Conservation (phyloP, 2,888 invertebrate species). For the Leptodirus hochenwartii region DNA sequence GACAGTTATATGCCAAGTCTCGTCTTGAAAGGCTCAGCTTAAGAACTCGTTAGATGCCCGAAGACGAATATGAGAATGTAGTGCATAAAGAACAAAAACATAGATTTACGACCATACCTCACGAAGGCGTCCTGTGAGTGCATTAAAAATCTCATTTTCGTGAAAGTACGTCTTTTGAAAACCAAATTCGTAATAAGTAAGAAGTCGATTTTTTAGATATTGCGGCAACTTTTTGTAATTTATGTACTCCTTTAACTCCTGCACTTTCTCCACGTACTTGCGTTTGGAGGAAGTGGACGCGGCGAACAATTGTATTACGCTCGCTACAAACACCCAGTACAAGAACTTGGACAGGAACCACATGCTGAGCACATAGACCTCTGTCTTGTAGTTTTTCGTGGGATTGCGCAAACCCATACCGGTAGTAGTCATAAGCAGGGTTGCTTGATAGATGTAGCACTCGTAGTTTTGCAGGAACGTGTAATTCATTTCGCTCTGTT, state of each 20-base stretch:
- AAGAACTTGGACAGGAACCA: neutral
- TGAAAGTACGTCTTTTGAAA: slow-evolving; percentile 38
- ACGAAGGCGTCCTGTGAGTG: slow-evolving; percentile 32
- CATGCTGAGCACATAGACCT: no score
- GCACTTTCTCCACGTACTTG: slow-evolving; percentile 33
- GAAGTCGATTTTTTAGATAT: slow-evolving; percentile 33
- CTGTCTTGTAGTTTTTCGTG: no score
- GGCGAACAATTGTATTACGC: slow-evolving; percentile 10
- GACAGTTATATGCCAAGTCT: no score
- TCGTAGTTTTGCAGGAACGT: no score
- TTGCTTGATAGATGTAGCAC: no score
- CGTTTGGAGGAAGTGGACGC: slow-evolving; percentile 10
- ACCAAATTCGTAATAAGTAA: slow-evolving; percentile 36
- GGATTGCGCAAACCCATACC: no score
- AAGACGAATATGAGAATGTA: no score
- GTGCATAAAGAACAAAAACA: no score
- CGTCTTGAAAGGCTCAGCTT: no score
- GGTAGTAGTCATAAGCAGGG: no score
- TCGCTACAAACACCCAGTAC: slow-evolving; percentile 9
- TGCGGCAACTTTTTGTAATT: slow-evolving; percentile 35
- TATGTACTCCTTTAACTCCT: slow-evolving; percentile 38
- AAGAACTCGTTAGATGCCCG: no score
- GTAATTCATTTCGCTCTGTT: no score
- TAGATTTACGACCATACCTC: slow-evolving; percentile 20
- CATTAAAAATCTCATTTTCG: slow-evolving; percentile 32